A percentile compares a stretch with the other conserved stretches of the same genome.
Evolutionary conservation across 1,140 invertebrate genomes (phyloP).

Genomic region (Andrena cerasifolii): DNA sequence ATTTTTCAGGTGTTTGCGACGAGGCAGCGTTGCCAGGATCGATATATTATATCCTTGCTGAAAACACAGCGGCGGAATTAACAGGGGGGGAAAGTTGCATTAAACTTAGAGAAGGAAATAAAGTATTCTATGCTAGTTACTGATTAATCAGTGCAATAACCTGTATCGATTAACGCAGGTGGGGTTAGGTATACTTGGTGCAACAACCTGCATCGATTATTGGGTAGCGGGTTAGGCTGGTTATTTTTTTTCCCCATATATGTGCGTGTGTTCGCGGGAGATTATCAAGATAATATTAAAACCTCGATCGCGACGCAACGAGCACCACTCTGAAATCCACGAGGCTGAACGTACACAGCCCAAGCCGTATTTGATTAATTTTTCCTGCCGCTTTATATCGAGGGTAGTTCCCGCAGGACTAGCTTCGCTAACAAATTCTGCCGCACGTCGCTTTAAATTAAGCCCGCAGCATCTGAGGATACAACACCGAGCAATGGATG

Average conservation of each 20-base stretch:
- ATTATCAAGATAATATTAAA: conserved; percentile 44
- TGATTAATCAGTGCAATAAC: conserved; percentile 33
- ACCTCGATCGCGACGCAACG: no score
- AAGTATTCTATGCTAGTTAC: background rate
- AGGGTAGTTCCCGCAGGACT: background rate
- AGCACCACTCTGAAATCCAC: background rate
- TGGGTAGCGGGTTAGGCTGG: conserved; percentile 35
- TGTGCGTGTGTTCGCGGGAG: background rate
- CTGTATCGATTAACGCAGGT: conserved; percentile 30
- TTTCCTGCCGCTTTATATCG: background rate
- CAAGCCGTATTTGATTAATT: background rate
- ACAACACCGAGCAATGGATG: no score
- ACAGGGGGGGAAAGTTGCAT: background rate
- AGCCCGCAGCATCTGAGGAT: no score
- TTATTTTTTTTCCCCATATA: conserved; percentile 12
- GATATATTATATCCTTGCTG: no score
- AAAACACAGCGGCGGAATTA: no score
- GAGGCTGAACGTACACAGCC: background rate
- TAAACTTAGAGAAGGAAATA: background rate
- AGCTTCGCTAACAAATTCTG: no score
- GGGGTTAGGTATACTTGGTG: conserved; percentile 29
- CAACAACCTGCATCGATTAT: conserved; percentile 64
- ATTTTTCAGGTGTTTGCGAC: background rate
- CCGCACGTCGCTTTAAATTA: no score
- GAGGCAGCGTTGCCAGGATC: background rate